These are phyloP conservation scores for Semaprochilodus insignis DNA, from an alignment of 2,797 vertebrate genomes.

Conservation along the genomic window DNA sequence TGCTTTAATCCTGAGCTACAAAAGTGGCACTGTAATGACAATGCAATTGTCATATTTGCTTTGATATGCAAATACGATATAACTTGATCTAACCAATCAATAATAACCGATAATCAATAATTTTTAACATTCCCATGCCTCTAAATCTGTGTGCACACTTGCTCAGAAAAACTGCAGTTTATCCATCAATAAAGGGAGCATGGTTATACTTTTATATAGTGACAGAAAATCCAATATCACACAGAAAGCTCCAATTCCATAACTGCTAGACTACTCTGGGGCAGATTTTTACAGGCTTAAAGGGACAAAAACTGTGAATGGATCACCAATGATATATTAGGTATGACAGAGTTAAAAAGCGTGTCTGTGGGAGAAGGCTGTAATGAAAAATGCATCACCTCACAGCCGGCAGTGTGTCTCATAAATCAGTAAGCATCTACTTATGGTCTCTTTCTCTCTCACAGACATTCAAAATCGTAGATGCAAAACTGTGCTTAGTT, in stretches of 20 bases:
- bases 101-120: no score
- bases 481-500: neutral
- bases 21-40: neutral
- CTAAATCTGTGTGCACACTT: neutral
- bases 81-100: no score
- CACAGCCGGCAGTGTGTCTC: slow-evolving; percentile 41
- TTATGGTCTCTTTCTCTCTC: slow-evolving; percentile 16
- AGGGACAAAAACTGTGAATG: neutral
- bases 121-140: no score
- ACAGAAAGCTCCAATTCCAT: neutral
- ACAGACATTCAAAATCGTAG: neutral
- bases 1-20: neutral
- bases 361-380: slow-evolving; percentile 19
- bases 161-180: neutral
- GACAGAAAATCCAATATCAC: neutral
- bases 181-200: neutral
- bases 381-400: slow-evolving; percentile 54
- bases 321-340: neutral
- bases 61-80: no score
- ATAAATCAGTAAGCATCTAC: slow-evolving; percentile 55
- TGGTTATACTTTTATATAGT: no score
- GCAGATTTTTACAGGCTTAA: neutral
- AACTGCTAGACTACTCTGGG: neutral
- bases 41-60: no score
- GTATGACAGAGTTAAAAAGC: slow-evolving; percentile 34